These are phyloP conservation scores for Calliopsis andreniformis DNA, from an alignment of 1,140 invertebrate species.

Conservation along the genomic window DNA sequence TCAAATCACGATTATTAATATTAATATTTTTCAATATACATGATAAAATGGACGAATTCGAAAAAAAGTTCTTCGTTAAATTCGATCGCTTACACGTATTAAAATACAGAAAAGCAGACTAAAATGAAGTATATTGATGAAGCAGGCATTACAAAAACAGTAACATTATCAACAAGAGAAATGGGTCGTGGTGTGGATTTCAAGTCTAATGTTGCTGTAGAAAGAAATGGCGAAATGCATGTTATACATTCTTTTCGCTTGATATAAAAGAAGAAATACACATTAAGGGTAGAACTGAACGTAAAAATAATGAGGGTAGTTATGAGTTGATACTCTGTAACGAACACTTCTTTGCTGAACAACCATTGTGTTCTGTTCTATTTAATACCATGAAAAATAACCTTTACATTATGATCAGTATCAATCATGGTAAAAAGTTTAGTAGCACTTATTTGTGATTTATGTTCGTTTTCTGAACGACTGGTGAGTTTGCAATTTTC, in stretches of 20 bases:
- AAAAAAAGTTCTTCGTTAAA: conserved; percentile 9
- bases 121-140: conserved; percentile 20
- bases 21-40: conserved; percentile 24
- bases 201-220: conserved; percentile 16
- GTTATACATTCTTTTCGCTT: conserved; percentile 23
- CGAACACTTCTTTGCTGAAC: too few species aligned
- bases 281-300: conserved; percentile 14
- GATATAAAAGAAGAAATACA: conserved; percentile 27
- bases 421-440: too few species aligned
- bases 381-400: too few species aligned
- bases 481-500: too few species aligned
- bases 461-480: too few species aligned
- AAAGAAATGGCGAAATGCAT: conserved; percentile 9
- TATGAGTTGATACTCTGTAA: conserved; percentile 24
- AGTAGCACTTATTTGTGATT: too few species aligned
- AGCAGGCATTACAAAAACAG: conserved; percentile 16
- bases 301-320: conserved; percentile 22
- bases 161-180: conserved; percentile 16
- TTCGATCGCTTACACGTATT: conserved; percentile 11
- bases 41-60: conserved; percentile 4
- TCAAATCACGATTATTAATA: conserved; percentile 2
- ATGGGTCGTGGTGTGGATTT: conserved; percentile 27
- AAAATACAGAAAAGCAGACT: background rate
- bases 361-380: too few species aligned
- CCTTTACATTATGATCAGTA: too few species aligned